A percentile compares a stretch with the other conserved stretches of the same genome.
Conservation (phyloP, 2,113 vertebrate genomes). For the Neopipo cinnamomea region DNA sequence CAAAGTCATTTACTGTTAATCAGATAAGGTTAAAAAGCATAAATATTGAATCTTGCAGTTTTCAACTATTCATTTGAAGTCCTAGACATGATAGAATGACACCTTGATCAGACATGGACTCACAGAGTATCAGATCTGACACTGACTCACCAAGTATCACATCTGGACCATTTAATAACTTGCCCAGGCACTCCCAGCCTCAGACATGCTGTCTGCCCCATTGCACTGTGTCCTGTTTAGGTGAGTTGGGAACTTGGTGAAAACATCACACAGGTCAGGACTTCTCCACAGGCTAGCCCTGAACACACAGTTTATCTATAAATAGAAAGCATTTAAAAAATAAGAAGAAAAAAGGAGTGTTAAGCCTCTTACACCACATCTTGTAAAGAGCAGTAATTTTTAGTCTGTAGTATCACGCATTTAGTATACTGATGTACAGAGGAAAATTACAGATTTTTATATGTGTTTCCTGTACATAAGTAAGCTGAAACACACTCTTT, state of each 20-base stretch:
- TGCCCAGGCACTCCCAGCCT: neutral
- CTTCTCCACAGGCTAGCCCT: neutral
- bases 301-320: neutral
- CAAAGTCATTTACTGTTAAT: neutral
- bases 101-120: neutral
- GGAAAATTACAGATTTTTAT: neutral
- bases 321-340: neutral
- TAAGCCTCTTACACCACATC: neutral
- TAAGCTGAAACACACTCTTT: neutral
- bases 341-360: neutral
- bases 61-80: neutral
- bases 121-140: neutral
- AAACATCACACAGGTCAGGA: neutral
- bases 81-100: neutral
- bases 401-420: neutral
- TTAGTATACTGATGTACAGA: neutral
- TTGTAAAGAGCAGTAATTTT: neutral
- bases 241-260: neutral
- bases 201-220: neutral
- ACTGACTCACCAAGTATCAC: neutral
- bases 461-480: neutral
- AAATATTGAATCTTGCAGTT: neutral
- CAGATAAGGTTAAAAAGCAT: neutral
- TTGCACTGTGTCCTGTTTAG: fast-evolving
- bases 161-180: neutral